Conservation (phyloP, 2,797 vertebrate species). For the Phylloscopus collybita region DNA sequence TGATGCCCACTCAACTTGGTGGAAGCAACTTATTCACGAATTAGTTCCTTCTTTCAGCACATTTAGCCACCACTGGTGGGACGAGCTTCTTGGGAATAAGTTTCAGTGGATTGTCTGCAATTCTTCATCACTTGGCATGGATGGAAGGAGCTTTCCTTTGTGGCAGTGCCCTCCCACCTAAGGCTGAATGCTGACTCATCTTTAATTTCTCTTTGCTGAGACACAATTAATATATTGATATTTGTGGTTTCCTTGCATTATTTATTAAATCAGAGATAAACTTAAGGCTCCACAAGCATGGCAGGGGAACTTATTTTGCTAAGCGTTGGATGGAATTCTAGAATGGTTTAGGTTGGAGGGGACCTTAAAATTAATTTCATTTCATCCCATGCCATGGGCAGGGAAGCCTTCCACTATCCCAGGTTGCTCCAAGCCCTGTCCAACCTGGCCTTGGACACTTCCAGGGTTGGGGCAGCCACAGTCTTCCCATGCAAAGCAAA, state of each 20-base stretch:
- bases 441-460: not conserved
- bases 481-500: not conserved
- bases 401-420: not conserved
- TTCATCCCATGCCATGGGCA: not conserved
- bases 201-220: not conserved
- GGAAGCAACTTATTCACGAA: not conserved
- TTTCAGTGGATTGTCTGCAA: not conserved
- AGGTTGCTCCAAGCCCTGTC: not conserved
- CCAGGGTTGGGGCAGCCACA: not conserved
- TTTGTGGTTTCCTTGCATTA: not conserved
- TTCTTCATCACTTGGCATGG: not conserved
- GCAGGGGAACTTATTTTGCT: not conserved
- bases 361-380: not conserved
- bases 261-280: not conserved
- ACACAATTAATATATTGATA: not conserved
- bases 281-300: not conserved
- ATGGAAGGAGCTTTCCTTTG: not conserved
- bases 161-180: not conserved
- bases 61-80: not conserved
- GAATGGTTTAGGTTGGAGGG: not conserved
- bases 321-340: fast-evolving
- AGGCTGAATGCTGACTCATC: not conserved
- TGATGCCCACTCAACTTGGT: not conserved
- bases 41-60: not conserved
- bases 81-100: not conserved